These are phyloP conservation scores for Aegithalos caudatus DNA, from an alignment of 2,113 vertebrate genomes.

Conservation along the genomic window DNA sequence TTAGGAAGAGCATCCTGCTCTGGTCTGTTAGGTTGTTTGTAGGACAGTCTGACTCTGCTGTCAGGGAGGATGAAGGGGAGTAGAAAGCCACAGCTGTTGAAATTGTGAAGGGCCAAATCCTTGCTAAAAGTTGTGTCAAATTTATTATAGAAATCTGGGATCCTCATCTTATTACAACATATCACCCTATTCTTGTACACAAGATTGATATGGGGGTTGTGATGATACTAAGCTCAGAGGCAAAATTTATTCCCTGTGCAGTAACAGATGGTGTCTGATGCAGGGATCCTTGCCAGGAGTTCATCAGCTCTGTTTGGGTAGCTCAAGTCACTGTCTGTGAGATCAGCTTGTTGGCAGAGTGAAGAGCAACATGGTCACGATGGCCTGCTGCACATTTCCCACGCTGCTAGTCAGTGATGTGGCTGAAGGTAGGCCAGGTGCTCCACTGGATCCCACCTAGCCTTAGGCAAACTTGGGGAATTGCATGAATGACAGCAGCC, in stretches of 20 bases:
- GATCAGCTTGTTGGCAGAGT: background rate
- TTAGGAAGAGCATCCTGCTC: background rate
- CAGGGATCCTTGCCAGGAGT: background rate
- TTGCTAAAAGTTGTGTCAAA: background rate
- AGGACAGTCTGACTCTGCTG: background rate
- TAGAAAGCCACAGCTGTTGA: background rate
- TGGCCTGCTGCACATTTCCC: background rate
- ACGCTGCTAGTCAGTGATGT: background rate
- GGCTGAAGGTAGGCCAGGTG: background rate
- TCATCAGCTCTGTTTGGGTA: slow-evolving; percentile 1
- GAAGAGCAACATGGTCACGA: background rate
- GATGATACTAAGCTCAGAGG: background rate
- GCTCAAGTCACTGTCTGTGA: background rate
- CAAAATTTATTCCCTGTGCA: background rate
- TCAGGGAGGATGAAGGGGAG: background rate
- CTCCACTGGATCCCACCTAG: background rate
- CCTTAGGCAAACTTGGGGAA: background rate
- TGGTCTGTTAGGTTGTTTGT: background rate
- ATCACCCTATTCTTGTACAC: background rate
- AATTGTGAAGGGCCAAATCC: background rate
- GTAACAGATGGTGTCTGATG: background rate
- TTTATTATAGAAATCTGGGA: background rate
- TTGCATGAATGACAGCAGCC: background rate
- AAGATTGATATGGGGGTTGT: background rate
- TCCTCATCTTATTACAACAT: background rate